phyloP scores from a whole-genome alignment of 2,888 invertebrate species.

The Aphrophora alni region DNA sequence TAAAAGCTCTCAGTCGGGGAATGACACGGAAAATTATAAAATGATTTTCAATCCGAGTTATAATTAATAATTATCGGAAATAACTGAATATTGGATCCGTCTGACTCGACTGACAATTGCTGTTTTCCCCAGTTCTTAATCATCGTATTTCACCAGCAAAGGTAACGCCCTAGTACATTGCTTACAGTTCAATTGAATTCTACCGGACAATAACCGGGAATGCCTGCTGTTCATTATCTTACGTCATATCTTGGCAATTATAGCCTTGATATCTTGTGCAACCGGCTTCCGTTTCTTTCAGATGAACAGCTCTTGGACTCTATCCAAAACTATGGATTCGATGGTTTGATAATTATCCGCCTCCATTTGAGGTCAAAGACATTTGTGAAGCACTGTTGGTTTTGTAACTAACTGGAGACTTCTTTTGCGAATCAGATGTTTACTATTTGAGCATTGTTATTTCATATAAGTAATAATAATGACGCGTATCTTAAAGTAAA shows the following conservation, averaged over 20 bases:
- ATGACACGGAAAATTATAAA: too few species aligned
- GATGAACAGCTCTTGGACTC: neutral
- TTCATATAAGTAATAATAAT: too few species aligned
- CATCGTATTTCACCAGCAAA: neutral
- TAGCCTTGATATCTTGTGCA: neutral
- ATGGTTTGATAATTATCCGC: neutral
- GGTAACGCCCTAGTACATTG: neutral
- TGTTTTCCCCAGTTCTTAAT: neutral
- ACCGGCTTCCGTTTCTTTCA: neutral
- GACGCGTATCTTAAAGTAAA: too few species aligned
- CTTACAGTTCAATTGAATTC: neutral
- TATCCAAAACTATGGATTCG: neutral
- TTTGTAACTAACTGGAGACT: too few species aligned
- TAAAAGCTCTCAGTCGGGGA: too few species aligned
- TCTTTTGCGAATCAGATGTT: too few species aligned
- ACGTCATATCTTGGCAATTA: neutral
- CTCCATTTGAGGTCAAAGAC: too few species aligned
- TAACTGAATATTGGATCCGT: neutral
- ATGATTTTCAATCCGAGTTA: too few species aligned
- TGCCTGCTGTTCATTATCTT: neutral
- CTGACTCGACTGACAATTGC: neutral
- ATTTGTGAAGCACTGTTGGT: too few species aligned
- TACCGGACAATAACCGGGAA: neutral
- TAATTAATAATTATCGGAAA: neutral
- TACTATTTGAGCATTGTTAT: too few species aligned